Percentiles rank a stretch among this genome's conserved stretches.
These are phyloP conservation scores for Echinarachnius parma DNA, from an alignment of 53 echinoderm and acorn worm genomes.

Conservation along the genomic window DNA sequence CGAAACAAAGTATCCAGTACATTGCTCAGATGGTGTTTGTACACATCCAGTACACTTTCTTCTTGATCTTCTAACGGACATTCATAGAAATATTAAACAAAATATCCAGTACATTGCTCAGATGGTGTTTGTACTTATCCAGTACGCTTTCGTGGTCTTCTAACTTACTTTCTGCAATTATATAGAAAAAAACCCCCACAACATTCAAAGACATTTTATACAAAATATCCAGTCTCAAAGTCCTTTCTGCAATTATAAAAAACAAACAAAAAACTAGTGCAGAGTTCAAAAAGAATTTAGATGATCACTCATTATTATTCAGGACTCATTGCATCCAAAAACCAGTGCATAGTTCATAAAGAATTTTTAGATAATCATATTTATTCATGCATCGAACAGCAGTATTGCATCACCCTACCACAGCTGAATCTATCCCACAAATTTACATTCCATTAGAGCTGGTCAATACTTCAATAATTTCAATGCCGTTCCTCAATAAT, in stretches of 20 bases:
- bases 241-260: slow-evolving; percentile 12
- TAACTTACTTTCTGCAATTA: slow-evolving; percentile 77
- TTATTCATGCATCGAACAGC: too few species aligned
- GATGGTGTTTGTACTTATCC: slow-evolving; percentile 69
- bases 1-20: slow-evolving; percentile 9
- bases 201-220: background rate
- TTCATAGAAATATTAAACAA: slow-evolving; percentile 13
- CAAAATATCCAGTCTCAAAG: slow-evolving; percentile 5
- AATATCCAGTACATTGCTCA: slow-evolving; percentile 38
- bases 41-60: slow-evolving; percentile 53
- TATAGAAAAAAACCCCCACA: background rate
- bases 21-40: slow-evolving; percentile 62
- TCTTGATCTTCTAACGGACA: slow-evolving; percentile 94
- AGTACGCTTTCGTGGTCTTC: slow-evolving; percentile 91
- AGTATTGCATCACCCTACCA: too few species aligned
- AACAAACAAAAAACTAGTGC: background rate
- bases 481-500: too few species aligned
- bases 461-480: too few species aligned
- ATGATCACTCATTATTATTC: too few species aligned
- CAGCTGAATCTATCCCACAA: too few species aligned
- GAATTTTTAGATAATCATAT: too few species aligned
- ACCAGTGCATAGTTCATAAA: too few species aligned
- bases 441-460: too few species aligned
- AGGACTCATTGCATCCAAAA: too few species aligned
- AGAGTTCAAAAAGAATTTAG: too few species aligned